Percentiles rank a stretch among this genome's conserved stretches.
phyloP scores from a whole-genome alignment of 2,113 vertebrate genomes.

The Archocentrus centrarchus region DNA sequence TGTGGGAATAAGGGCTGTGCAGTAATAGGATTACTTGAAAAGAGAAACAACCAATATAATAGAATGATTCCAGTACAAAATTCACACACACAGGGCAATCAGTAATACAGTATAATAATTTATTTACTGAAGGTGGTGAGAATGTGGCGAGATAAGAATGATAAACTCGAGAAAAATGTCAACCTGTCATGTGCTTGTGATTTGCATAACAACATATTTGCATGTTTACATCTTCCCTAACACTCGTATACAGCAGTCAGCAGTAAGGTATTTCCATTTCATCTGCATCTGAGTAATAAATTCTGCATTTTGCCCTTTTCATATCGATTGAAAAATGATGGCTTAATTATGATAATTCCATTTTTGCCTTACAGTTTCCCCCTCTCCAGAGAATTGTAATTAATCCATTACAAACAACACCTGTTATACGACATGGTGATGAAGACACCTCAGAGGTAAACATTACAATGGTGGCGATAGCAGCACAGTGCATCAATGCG shows the following conservation, averaged over 20 bases:
- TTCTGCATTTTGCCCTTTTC: conserved; percentile 38
- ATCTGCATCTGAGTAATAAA: conserved; percentile 23
- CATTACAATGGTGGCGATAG: conserved; percentile 23
- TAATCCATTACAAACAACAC: conserved; percentile 72
- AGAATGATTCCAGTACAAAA: background rate
- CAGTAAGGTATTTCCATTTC: conserved; percentile 7
- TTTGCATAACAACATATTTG: conserved; percentile 9
- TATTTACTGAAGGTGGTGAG: background rate
- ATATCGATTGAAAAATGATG: conserved; percentile 64
- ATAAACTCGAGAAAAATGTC: background rate
- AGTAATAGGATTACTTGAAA: background rate
- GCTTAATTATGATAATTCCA: conserved; percentile 67
- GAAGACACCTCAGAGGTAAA: conserved; percentile 62
- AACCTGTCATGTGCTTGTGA: background rate
- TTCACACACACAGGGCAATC: background rate
- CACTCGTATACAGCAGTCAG: too few relatives aligned
- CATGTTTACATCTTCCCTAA: conserved; percentile 15
- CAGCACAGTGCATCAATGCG: conserved; percentile 37
- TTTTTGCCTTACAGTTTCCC: conserved; percentile 45
- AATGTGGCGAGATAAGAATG: background rate
- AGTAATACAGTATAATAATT: background rate
- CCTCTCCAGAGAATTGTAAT: conserved; percentile 60
- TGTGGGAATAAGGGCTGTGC: background rate
- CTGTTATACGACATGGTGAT: conserved; percentile 68
- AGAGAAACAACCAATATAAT: background rate